Evolutionary conservation across 2,888 invertebrate genomes (phyloP).

Genomic region (Lasioglossum pauxillum): DNA sequence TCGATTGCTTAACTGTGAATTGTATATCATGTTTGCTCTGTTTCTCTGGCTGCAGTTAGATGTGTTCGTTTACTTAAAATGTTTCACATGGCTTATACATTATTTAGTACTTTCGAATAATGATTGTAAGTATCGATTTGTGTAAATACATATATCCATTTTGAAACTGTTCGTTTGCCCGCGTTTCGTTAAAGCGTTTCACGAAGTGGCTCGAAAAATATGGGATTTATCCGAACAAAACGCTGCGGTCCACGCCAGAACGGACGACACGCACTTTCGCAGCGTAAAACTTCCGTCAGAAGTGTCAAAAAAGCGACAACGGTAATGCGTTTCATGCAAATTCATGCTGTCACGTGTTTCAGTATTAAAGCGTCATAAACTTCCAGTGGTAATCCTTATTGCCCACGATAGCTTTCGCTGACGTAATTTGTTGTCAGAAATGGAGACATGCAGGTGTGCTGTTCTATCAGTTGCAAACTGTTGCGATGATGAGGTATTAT

Average conservation of each 20-base stretch:
- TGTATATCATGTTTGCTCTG: not conserved
- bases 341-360: conserved; percentile 9
- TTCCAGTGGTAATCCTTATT: conserved; percentile 8
- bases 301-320: conserved; percentile 4
- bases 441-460: not conserved
- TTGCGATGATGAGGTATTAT: not conserved
- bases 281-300: not conserved
- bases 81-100: not conserved
- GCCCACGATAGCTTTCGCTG: not conserved
- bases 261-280: not conserved
- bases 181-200: not conserved
- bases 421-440: not conserved
- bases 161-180: not conserved
- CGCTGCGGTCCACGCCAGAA: not conserved
- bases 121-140: not conserved
- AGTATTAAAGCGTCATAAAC: conserved; percentile 26
- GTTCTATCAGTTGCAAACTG: not conserved
- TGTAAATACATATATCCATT: not conserved
- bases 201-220: not conserved
- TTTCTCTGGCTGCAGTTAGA: not conserved
- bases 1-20: not conserved
- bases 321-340: conserved; percentile 29
- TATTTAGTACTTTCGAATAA: not conserved
- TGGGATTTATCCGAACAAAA: not conserved
- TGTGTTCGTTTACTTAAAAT: not conserved